Evolutionary conservation across 2,113 vertebrate genomes (phyloP).

Genomic region (Pygoscelis adeliae): DNA sequence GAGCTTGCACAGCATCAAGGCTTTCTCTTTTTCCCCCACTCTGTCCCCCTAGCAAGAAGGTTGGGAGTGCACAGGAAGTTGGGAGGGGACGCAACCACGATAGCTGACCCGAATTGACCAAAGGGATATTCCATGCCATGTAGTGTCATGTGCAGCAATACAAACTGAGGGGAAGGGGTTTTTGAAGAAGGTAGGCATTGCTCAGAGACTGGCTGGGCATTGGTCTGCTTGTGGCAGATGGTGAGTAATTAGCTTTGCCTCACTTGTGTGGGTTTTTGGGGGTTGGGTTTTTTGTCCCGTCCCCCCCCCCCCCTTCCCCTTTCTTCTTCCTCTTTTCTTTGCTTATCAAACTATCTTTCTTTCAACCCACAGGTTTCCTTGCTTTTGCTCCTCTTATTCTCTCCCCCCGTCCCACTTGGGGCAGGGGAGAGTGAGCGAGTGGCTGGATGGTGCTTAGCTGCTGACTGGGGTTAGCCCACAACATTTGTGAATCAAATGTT

Average conservation of each 20-base stretch:
- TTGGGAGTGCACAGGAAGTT: fast-evolving
- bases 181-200: not conserved
- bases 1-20: not conserved
- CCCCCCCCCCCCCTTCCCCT: not conserved
- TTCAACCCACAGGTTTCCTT: not conserved
- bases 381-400: not conserved
- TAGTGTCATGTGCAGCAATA: not conserved
- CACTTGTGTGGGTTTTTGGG: not conserved
- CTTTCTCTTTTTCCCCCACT: not conserved
- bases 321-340: not conserved
- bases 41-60: not conserved
- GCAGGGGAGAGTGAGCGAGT: not conserved
- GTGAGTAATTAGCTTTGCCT: not conserved
- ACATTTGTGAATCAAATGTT: not conserved
- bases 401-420: not conserved
- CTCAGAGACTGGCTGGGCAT: not conserved
- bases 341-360: not conserved
- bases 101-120: not conserved
- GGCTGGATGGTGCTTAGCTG: not conserved
- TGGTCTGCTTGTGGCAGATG: not conserved
- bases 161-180: not conserved
- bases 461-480: not conserved
- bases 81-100: not conserved
- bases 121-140: not conserved
- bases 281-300: too few relatives aligned